Evolutionary conservation across 2,113 vertebrate species (phyloP).

Genomic region (Oplegnathus fasciatus): DNA sequence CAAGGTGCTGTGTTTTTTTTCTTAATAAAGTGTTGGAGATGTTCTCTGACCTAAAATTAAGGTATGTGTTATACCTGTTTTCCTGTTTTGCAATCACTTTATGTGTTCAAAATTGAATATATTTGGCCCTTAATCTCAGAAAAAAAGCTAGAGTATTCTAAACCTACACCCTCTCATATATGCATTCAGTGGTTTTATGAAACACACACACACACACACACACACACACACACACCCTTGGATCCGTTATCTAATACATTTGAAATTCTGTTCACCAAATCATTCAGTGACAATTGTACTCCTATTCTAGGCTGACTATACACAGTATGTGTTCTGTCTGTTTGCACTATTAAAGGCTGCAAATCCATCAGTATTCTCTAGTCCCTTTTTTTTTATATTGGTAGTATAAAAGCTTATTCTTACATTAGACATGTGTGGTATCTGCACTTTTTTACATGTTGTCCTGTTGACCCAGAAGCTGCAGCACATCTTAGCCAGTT

Average conservation of each 20-base stretch:
- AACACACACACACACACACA: background rate
- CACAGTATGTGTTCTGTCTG: background rate
- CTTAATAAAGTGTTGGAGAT: too few relatives aligned
- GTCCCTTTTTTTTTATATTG: background rate
- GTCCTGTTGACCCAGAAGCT: constrained; percentile 49
- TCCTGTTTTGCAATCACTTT: too few relatives aligned
- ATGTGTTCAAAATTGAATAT: background rate
- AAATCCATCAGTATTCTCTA: background rate
- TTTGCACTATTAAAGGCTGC: background rate
- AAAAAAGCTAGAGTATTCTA: background rate
- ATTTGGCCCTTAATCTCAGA: background rate
- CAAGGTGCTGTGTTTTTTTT: too few relatives aligned
- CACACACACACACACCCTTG: too few relatives aligned
- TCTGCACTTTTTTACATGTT: constrained; percentile 7
- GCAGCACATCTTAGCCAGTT: background rate
- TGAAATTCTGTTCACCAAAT: too few relatives aligned
- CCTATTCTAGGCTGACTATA: background rate
- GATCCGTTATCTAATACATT: too few relatives aligned
- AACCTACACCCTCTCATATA: too few relatives aligned
- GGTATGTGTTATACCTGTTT: background rate
- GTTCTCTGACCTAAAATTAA: background rate
- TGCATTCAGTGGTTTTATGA: background rate
- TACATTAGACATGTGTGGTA: constrained; percentile 4
- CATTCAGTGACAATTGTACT: background rate
- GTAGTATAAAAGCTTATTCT: background rate